phyloP scores from a whole-genome alignment of 1,140 invertebrate genomes.

The Drosophila nannoptera region DNA sequence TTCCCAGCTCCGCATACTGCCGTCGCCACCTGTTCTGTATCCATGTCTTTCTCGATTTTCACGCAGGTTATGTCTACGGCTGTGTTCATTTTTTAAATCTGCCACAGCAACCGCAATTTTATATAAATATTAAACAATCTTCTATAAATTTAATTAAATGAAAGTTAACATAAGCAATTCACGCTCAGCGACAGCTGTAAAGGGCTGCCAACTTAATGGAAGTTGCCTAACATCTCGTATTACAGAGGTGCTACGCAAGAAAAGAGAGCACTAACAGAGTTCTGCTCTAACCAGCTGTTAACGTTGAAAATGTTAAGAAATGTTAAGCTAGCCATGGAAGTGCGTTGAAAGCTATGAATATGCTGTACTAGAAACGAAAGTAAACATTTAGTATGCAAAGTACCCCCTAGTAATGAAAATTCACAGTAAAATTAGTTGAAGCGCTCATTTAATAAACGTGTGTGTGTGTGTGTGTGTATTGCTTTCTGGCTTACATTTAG shows the following conservation, averaged over 20 bases:
- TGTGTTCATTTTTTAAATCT: background rate
- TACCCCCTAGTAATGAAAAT: slow-evolving; percentile 10
- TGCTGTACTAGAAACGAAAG: too few species aligned
- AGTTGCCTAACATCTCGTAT: background rate
- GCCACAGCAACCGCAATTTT: background rate
- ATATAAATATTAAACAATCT: background rate
- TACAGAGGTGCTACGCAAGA: too few species aligned
- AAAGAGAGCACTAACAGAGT: background rate
- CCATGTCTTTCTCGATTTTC: slow-evolving; percentile 5
- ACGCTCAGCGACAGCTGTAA: slow-evolving; percentile 8
- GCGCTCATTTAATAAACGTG: slow-evolving; percentile 52
- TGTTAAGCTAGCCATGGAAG: too few species aligned
- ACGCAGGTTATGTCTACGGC: slow-evolving; percentile 9
- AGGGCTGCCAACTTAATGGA: background rate
- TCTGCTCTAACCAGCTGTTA: background rate
- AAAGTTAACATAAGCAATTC: slow-evolving; percentile 15
- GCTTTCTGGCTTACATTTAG: slow-evolving; percentile 56
- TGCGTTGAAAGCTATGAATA: too few species aligned
- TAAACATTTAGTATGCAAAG: too few species aligned
- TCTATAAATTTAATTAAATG: background rate
- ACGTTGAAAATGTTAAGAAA: background rate
- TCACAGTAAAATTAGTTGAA: slow-evolving; percentile 22
- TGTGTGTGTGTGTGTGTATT: slow-evolving; percentile 30
- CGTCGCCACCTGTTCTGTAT: background rate
- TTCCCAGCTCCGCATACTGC: too few species aligned